These are phyloP conservation scores for Bolinopsis microptera DNA, from an alignment of 37 sponge, comb jelly and placozoan genomes.

Conservation along the genomic window DNA sequence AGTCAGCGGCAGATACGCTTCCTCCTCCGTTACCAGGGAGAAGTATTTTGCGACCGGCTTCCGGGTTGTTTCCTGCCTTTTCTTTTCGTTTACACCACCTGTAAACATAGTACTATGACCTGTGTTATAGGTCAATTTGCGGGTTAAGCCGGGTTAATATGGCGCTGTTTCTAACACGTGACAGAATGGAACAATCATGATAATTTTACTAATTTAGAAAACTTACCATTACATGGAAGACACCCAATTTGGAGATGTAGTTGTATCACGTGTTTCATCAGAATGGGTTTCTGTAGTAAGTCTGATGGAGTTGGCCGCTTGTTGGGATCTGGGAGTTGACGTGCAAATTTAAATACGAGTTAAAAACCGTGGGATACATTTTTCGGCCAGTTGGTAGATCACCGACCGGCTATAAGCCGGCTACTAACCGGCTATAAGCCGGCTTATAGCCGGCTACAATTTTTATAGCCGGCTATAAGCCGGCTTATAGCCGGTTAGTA, in stretches of 20 bases:
- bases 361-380: no score
- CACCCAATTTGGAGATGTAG: background rate
- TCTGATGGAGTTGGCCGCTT: conserved; percentile 22
- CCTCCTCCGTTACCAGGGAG: background rate
- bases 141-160: no score
- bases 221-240: conserved; percentile 17
- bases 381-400: background rate
- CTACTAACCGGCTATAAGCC: no score
- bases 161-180: no score
- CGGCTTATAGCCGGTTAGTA: no score
- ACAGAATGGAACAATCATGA: no score
- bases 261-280: conserved; percentile 19
- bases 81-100: background rate
- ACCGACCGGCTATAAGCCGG: no score
- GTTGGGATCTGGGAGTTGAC: background rate
- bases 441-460: no score
- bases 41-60: background rate
- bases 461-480: no score
- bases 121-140: no score
- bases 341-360: no score
- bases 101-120: no score
- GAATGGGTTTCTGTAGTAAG: background rate
- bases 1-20: background rate
- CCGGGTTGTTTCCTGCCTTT: background rate
- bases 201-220: background rate